Evolutionary conservation across 2,113 vertebrate species (phyloP).

Genomic region (Pterocles orientalis): DNA sequence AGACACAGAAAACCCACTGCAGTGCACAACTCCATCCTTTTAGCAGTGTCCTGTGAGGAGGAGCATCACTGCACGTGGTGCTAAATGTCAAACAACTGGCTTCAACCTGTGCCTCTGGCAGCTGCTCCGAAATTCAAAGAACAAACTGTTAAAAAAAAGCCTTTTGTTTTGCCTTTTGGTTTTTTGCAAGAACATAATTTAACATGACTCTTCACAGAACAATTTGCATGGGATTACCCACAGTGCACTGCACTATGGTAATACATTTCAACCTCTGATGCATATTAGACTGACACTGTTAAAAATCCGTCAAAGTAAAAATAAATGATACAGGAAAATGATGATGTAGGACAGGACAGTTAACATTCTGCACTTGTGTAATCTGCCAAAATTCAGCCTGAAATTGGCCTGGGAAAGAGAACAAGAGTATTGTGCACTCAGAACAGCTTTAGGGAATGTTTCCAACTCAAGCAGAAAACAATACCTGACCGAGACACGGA

Average conservation of each 20-base stretch:
- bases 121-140: conserved; percentile 19
- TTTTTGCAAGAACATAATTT: neutral
- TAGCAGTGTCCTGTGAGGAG: neutral
- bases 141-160: neutral
- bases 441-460: conserved; percentile 41
- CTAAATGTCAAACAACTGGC: neutral
- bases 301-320: conserved; percentile 55
- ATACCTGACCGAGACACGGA: conserved; percentile 16
- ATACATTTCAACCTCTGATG: conserved; percentile 42
- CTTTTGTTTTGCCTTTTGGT: neutral
- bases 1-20: neutral
- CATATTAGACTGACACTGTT: conserved; percentile 28
- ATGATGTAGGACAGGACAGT: conserved; percentile 37
- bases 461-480: conserved; percentile 54
- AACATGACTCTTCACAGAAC: conserved; percentile 28
- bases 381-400: conserved; percentile 28
- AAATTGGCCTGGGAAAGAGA: conserved; percentile 43
- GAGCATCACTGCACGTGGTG: neutral
- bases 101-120: neutral
- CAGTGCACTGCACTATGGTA: conserved; percentile 37
- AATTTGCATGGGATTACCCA: conserved; percentile 65
- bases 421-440: neutral
- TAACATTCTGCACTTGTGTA: conserved; percentile 21
- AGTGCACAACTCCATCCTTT: neutral
- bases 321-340: conserved; percentile 56